A percentile compares a stretch with the other conserved stretches of the same genome.
Evolutionary conservation across 1,140 invertebrate species (phyloP).

Genomic region (Leptopilina boulardi): DNA sequence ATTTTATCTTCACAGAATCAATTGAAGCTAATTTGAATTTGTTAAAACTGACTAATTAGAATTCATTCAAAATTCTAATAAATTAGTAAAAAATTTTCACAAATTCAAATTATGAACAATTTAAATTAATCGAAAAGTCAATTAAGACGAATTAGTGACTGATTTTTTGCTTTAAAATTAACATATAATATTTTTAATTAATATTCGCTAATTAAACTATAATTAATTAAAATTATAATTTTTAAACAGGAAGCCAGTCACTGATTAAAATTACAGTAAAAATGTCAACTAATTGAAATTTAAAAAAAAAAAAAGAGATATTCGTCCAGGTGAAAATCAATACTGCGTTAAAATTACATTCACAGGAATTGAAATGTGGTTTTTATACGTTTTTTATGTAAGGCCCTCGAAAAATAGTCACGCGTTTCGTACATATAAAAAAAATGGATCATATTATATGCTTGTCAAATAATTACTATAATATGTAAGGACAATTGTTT

Average conservation of each 20-base stretch:
- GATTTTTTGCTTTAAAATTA: too few relatives aligned
- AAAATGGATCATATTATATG: conserved; percentile 8
- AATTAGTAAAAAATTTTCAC: too few relatives aligned
- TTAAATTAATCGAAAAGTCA: too few relatives aligned
- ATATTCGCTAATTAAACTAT: too few relatives aligned
- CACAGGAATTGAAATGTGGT: conserved; percentile 23
- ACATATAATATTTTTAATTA: too few relatives aligned
- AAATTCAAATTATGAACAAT: too few relatives aligned
- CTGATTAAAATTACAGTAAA: neutral
- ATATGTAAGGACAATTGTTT: conserved; percentile 15
- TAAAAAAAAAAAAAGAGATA: neutral
- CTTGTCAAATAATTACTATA: conserved; percentile 33
- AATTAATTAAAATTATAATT: neutral
- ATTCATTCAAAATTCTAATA: too few relatives aligned
- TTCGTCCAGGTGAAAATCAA: conserved; percentile 4
- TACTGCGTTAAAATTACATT: neutral
- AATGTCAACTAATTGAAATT: neutral
- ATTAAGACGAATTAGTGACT: too few relatives aligned
- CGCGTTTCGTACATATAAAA: neutral
- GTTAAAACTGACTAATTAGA: too few relatives aligned
- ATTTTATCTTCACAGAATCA: too few relatives aligned
- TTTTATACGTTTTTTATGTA: conserved; percentile 23
- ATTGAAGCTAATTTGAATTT: too few relatives aligned
- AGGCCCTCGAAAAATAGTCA: conserved; percentile 6
- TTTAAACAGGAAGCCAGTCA: neutral